phyloP scores from a whole-genome alignment of 2,888 invertebrate species.

The Melikaiella ostensackeni region DNA sequence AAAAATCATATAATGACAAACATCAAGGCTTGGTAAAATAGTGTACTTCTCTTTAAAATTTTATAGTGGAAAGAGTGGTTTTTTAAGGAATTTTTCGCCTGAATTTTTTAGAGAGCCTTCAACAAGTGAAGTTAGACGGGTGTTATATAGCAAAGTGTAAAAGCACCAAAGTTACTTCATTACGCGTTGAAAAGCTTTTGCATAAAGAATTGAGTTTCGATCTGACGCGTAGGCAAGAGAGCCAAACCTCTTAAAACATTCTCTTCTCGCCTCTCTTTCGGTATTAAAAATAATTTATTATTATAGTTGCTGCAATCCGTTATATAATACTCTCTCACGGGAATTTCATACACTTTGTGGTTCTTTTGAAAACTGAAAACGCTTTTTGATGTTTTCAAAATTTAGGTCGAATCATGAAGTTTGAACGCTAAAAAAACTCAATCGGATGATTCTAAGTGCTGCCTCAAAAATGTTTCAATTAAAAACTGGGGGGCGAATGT shows the following conservation, averaged over 20 bases:
- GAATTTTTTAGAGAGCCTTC: neutral
- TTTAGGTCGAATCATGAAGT: no score
- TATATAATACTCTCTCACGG: neutral
- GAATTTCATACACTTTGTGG: no score
- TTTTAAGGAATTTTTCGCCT: neutral
- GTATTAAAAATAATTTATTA: neutral
- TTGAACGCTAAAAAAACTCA: no score
- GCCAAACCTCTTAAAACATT: neutral
- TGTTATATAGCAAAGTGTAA: neutral
- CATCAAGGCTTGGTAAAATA: neutral
- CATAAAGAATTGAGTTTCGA: conserved; percentile 1
- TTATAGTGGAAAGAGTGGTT: neutral
- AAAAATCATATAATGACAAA: no score
- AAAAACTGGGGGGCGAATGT: no score
- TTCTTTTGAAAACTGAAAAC: no score
- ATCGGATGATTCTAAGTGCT: no score
- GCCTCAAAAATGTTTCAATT: no score
- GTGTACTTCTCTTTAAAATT: neutral
- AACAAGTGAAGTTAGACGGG: neutral
- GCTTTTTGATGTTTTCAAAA: no score
- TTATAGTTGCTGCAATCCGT: neutral
- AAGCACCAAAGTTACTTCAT: neutral
- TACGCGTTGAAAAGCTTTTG: neutral
- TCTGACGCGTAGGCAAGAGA: neutral
- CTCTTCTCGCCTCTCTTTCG: neutral